Conservation (phyloP, 2,113 vertebrate species). For the Choloepus hoffmanni region DNA sequence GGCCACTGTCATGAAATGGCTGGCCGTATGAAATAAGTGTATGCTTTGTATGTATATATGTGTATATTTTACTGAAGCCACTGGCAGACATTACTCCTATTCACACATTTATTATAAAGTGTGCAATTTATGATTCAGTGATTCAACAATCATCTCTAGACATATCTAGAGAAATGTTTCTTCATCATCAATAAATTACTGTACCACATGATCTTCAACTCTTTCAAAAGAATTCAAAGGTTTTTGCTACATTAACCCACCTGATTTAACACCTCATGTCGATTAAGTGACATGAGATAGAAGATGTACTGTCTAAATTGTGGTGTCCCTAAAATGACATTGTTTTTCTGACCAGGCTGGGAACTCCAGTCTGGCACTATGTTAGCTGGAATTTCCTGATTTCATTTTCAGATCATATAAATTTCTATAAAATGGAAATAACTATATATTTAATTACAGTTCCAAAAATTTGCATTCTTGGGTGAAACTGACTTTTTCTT, state of each 20-base stretch:
- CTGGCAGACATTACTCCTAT: not conserved
- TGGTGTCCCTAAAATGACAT: conserved; percentile 7
- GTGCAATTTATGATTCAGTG: not conserved
- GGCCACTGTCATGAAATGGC: not conserved
- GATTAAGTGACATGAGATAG: conserved; percentile 29
- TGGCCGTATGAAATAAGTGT: not conserved
- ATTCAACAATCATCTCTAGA: not conserved
- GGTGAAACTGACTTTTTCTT: conserved; percentile 70
- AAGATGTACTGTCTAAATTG: conserved; percentile 29
- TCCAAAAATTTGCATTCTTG: conserved; percentile 72
- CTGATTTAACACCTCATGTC: not conserved
- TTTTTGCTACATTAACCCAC: not conserved
- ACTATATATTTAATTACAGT: conserved; percentile 75
- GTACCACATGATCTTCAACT: not conserved
- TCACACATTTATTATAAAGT: not conserved
- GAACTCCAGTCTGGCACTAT: not conserved
- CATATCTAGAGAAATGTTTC: not conserved
- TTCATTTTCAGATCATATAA: conserved; percentile 24
- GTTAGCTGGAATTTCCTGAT: conserved; percentile 29
- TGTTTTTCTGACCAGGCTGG: not conserved
- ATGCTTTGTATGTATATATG: not conserved
- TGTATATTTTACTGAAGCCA: not conserved
- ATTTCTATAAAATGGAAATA: conserved; percentile 76
- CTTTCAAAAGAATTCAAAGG: not conserved
- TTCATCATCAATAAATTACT: conserved; percentile 15